Evolutionary conservation across 2,797 vertebrate genomes (phyloP).

Genomic region (Cryptoprocta ferox): DNA sequence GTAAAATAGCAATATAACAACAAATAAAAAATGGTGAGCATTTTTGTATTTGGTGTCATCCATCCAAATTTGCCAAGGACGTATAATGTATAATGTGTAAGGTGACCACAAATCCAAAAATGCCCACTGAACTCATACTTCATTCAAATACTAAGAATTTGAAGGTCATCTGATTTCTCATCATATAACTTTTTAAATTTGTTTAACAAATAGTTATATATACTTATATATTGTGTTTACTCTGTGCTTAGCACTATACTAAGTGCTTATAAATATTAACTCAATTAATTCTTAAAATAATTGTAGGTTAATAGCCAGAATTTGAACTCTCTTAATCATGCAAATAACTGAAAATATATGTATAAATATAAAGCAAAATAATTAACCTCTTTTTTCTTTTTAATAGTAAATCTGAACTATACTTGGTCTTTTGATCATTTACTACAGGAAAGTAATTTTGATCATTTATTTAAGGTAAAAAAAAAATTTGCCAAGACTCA

Average conservation of each 20-base stretch:
- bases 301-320: conserved; percentile 3
- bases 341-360: neutral
- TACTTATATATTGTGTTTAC: neutral
- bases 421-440: conserved; percentile 36
- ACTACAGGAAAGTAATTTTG: neutral
- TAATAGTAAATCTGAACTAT: neutral
- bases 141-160: neutral
- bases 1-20: conserved; percentile 30
- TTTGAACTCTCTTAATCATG: conserved; percentile 39
- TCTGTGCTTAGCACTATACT: neutral
- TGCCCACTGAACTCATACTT: neutral
- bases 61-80: conserved; percentile 41
- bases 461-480: neutral
- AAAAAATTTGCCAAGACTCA: neutral
- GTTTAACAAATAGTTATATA: neutral
- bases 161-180: conserved; percentile 32
- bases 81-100: conserved; percentile 5
- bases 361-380: neutral
- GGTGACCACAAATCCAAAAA: conserved; percentile 21
- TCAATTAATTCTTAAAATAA: conserved; percentile 40
- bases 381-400: neutral
- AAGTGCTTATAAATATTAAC: conserved; percentile 24
- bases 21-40: neutral
- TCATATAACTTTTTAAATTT: neutral
- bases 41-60: neutral